Evolutionary conservation across 2,888 invertebrate species (phyloP).

Genomic region (Pandemis corylana): DNA sequence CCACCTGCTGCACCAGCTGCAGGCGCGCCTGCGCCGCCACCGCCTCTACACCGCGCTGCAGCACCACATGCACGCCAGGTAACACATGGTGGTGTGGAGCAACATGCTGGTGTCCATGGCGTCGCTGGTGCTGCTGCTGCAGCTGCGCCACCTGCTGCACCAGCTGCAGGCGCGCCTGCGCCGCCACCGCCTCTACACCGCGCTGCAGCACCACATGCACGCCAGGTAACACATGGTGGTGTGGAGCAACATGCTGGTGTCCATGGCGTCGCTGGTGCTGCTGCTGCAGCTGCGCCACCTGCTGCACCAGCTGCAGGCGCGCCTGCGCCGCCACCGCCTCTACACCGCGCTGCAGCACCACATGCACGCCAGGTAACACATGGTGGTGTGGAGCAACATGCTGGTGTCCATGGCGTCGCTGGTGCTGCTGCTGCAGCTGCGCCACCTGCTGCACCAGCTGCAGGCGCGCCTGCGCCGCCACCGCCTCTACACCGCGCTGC

Average conservation of each 20-base stretch:
- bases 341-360: slow-evolving; percentile 92
- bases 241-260: slow-evolving; percentile 94
- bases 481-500: slow-evolving; percentile 92
- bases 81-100: slow-evolving; percentile 95
- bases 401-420: slow-evolving; percentile 95
- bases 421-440: slow-evolving; percentile 95
- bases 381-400: slow-evolving; percentile 95
- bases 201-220: slow-evolving; percentile 92
- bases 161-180: slow-evolving; percentile 92
- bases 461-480: slow-evolving; percentile 92
- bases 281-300: slow-evolving; percentile 94
- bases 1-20: slow-evolving; percentile 93
- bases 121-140: slow-evolving; percentile 95
- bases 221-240: slow-evolving; percentile 95
- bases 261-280: slow-evolving; percentile 95
- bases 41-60: slow-evolving; percentile 92
- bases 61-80: slow-evolving; percentile 93
- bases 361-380: slow-evolving; percentile 94
- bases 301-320: slow-evolving; percentile 92
- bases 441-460: slow-evolving; percentile 93
- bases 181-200: slow-evolving; percentile 92
- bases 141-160: slow-evolving; percentile 92
- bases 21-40: slow-evolving; percentile 91
- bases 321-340: slow-evolving; percentile 92
- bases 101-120: slow-evolving; percentile 96